Evolutionary conservation across 2,888 invertebrate species (phyloP), one percentile per base, ranked within the genome.

Genomic region (Chirona hameri): DNA sequence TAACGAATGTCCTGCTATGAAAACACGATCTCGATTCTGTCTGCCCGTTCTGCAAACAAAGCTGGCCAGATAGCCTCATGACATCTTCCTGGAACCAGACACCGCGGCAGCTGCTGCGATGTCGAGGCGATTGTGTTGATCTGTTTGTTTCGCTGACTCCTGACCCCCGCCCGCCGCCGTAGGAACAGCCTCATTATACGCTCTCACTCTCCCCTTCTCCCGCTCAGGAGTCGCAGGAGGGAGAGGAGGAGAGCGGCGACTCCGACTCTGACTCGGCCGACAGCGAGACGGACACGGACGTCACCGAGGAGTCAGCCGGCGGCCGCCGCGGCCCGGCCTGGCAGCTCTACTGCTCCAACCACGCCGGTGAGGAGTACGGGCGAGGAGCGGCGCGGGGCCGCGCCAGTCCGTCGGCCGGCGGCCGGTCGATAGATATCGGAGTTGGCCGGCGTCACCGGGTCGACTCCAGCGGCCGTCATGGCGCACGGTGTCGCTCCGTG

Each of bases 291-390:
- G 24, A 21, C 24, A 2, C 12, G 39, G 24, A 27, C 15, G 72
- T 52, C 52, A 52, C 52, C 10, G 15, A 12, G 7, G 52, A 52
- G 15, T 52, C 52, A 1, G 12, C 52, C 52, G 52, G 52, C 12
- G 15, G 18, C 15, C 27, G 5, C 31, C 31, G 31, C 14, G 18
- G 18, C 31, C 29, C 15, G 15, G 18, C 29, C 46, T 76, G 76
- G 76, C 76, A 46, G 9, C 76, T 76, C 10, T 76, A 46, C 76
- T 76, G 76, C 27, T 39, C 46, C 46, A 76, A 76, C 46, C 76
- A 76, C n/a, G 27, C 76, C 24, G 46, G 76, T 76, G 18, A 31
- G 72, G 10, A n/a, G n/a, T n/a, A n/a, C n/a, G n/a, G n/a, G n/a
- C 39, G 39, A 2, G 4, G 39, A 39, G 39, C 39, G 39, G 39